Conservation (phyloP, 2,888 invertebrate species). For the Drosophila dives region DNA sequence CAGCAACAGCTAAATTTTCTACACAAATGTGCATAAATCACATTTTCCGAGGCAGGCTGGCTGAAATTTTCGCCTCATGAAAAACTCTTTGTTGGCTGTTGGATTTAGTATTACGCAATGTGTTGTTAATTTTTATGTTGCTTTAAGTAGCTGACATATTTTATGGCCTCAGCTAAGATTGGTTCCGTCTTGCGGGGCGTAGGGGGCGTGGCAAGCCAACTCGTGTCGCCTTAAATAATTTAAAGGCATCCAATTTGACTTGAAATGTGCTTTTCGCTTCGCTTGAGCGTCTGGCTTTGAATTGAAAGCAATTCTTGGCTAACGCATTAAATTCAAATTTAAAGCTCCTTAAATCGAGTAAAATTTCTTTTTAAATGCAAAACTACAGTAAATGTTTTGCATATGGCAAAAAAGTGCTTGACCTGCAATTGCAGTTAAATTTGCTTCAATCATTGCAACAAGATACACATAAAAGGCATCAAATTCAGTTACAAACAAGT, state of each 20-base stretch:
- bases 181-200: too few relatives aligned
- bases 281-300: slow-evolving; percentile 25
- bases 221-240: slow-evolving; percentile 51
- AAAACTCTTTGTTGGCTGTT: slow-evolving; percentile 13
- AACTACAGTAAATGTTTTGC: background rate
- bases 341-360: background rate
- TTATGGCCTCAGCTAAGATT: slow-evolving; percentile 39
- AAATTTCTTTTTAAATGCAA: background rate
- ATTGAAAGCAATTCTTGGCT: slow-evolving; percentile 31
- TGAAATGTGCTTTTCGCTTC: slow-evolving; percentile 50
- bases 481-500: background rate
- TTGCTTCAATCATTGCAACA: background rate
- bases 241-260: slow-evolving; percentile 55
- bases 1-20: slow-evolving; percentile 50
- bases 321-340: slow-evolving; percentile 13
- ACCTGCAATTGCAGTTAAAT: background rate
- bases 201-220: background rate
- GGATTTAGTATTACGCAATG: slow-evolving; percentile 46
- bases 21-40: slow-evolving; percentile 64
- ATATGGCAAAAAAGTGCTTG: background rate
- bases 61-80: slow-evolving; percentile 8
- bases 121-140: slow-evolving; percentile 63
- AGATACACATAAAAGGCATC: background rate
- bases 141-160: slow-evolving; percentile 66
- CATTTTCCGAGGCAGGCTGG: slow-evolving; percentile 10